A percentile compares a stretch with the other conserved stretches of the same genome.
These are phyloP conservation scores for Berghia stephanieae DNA, from an alignment of 1,140 invertebrate species.

Conservation along the genomic window DNA sequence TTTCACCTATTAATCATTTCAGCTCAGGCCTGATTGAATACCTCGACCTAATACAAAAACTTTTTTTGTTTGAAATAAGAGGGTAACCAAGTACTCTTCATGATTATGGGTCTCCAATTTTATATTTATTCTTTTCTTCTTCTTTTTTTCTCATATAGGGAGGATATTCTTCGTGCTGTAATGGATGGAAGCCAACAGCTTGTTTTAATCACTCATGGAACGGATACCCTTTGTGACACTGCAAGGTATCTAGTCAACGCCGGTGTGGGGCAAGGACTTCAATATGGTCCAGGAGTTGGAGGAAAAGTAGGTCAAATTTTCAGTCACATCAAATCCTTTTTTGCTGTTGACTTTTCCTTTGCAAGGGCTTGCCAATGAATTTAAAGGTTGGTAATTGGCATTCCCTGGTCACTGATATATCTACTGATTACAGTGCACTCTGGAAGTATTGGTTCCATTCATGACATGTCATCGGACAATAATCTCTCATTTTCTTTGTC, in stretches of 20 bases:
- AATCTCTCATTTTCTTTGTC: too few relatives aligned
- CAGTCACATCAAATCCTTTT: too few relatives aligned
- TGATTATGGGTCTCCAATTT: not conserved
- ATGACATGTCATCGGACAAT: too few relatives aligned
- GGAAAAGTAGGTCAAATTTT: conserved; percentile 17
- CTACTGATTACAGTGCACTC: too few relatives aligned
- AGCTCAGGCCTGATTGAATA: too few relatives aligned
- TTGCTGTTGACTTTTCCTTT: too few relatives aligned
- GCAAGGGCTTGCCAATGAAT: too few relatives aligned
- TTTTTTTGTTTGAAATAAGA: not conserved
- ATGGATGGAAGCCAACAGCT: conserved; percentile 13
- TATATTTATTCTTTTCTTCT: not conserved
- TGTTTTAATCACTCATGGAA: conserved; percentile 51
- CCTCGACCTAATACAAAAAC: too few relatives aligned
- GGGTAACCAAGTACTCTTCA: not conserved
- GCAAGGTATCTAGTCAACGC: conserved; percentile 36
- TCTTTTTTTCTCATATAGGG: not conserved
- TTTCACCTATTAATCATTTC: not conserved
- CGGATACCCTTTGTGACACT: conserved; percentile 49
- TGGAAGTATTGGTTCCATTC: too few relatives aligned
- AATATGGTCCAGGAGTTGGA: conserved; percentile 19
- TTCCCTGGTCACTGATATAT: too few relatives aligned
- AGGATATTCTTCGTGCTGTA: conserved; percentile 15
- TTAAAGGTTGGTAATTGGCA: too few relatives aligned
- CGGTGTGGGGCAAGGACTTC: conserved; percentile 9